A percentile compares a stretch with the other conserved stretches of the same genome.
Conservation (phyloP, 1,140 invertebrate genomes). For the Adoxophyes honmai region DNA sequence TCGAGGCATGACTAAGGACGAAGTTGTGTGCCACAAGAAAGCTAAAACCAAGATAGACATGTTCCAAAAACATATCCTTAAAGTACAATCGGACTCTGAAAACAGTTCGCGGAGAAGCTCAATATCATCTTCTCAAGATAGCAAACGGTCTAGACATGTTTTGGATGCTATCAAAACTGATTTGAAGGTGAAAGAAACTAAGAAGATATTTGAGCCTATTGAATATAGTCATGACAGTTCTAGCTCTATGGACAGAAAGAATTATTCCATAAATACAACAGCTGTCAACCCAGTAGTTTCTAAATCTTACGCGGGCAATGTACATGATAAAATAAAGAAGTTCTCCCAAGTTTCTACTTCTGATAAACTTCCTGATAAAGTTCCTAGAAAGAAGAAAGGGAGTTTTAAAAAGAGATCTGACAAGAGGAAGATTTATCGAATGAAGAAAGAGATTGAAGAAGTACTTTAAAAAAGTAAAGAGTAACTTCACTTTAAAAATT, state of each 20-base stretch:
- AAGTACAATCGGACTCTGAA: slow-evolving; percentile 54
- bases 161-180: slow-evolving; percentile 23
- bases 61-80: slow-evolving; percentile 70
- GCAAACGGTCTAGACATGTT: slow-evolving; percentile 25
- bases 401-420: slow-evolving; percentile 52
- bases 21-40: slow-evolving; percentile 58
- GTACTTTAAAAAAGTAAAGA: slow-evolving; percentile 32
- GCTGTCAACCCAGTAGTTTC: slow-evolving; percentile 35
- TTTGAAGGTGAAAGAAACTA: slow-evolving; percentile 42
- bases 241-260: slow-evolving; percentile 33
- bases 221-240: slow-evolving; percentile 30
- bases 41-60: slow-evolving; percentile 72
- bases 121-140: slow-evolving; percentile 45
- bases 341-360: slow-evolving; percentile 51
- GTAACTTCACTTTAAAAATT: no score
- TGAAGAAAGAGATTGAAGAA: slow-evolving; percentile 67
- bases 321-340: slow-evolving; percentile 69
- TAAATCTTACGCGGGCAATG: slow-evolving; percentile 51
- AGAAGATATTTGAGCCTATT: slow-evolving; percentile 51
- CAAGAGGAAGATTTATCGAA: slow-evolving; percentile 48
- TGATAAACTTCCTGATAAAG: slow-evolving; percentile 34
- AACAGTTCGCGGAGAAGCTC: slow-evolving; percentile 46
- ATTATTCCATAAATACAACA: slow-evolving; percentile 26
- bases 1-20: slow-evolving; percentile 44
- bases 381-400: slow-evolving; percentile 43